Evolutionary conservation across 2,888 invertebrate species (phyloP), one percentile per base, ranked within the genome.

Genomic region (Liodrosophila aerea): DNA sequence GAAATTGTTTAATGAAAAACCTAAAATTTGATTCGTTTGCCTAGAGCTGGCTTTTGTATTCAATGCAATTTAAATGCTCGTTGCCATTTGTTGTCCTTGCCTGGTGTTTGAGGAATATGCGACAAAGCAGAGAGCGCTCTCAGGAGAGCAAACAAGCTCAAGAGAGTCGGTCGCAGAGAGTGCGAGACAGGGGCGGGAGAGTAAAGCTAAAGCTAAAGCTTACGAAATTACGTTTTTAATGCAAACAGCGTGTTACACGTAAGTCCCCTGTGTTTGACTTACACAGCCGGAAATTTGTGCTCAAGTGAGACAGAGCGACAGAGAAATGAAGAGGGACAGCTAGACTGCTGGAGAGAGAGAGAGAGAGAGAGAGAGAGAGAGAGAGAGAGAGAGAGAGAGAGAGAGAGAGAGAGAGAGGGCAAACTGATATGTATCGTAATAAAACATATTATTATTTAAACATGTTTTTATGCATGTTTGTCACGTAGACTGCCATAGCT

Each of bases 401-500:
- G 22, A 22, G n/a, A n/a, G n/a, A n/a, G 2, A 5, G 22, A 22
- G 2, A 22, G 22, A 22, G 31, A 5, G 27, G 27, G 27, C 8
- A 2, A 11, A n/a, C 16, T 15, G 16, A 45, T 8, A 33, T 16
- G 16, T 11, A 46, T 1, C 16, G 16, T 15, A 31, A 39, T 18
- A 12, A 46, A 18, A 7, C 11, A 41, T 22, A 22, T 22, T 5
- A 22, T 22, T 22, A 33, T 51, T 34, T 34, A 30, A 30, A n/a
- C 11, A 12, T 15, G 5, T 1, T 36, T 12, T 43, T 30, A n/a
- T 12, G 16, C 12, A 50, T 50, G 56, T 56, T 12, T 50, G 50
- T 56, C 54, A 56, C 54, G 54, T 49, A 47, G 11, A 27, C 13
- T 15, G 39, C 22, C 22, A 22, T 2, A 22, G 3, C 5, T 22